Conservation (phyloP, 2,113 vertebrate species). For the Elgaria multicarinata region DNA sequence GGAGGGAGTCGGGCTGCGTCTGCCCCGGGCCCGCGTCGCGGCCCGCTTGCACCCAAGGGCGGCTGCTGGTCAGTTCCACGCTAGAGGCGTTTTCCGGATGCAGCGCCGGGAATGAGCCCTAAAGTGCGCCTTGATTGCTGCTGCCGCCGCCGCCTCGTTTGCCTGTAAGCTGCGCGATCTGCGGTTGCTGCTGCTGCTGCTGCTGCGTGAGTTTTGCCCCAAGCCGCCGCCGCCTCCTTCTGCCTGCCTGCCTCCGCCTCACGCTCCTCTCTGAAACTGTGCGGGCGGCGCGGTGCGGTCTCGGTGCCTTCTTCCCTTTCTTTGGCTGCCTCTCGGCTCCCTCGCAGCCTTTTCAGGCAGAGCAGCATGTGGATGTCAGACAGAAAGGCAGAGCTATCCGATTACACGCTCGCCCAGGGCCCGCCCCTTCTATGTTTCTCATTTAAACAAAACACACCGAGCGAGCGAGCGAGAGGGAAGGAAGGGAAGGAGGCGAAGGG, state of each 20-base stretch:
- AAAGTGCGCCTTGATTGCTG: background rate
- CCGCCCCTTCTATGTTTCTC: conserved; percentile 82
- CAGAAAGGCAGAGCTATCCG: conserved; percentile 79
- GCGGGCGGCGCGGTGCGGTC: conserved; percentile 43
- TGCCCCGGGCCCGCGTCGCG: background rate
- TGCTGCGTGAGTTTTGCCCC: background rate
- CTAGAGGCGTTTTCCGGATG: conserved; percentile 8
- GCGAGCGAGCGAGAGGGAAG: background rate
- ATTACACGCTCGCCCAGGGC: conserved; percentile 89
- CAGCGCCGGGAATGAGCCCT: background rate
- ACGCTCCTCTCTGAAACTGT: conserved; percentile 48
- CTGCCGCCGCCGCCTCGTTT: background rate
- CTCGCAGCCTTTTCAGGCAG: conserved; percentile 80
- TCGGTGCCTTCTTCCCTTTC: conserved; percentile 57
- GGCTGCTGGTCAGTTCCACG: conserved; percentile 11
- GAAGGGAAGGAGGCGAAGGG: background rate
- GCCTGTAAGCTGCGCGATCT: background rate
- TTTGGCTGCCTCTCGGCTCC: conserved; percentile 69
- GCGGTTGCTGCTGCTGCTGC: background rate
- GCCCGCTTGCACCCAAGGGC: conserved; percentile 39
- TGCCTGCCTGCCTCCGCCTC: background rate
- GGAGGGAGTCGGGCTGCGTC: background rate
- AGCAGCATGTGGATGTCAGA: conserved; percentile 82
- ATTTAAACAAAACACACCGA: conserved; percentile 1
- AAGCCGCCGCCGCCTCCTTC: background rate